Conservation (phyloP, 2,113 vertebrate species). For the Azemiops feae region DNA sequence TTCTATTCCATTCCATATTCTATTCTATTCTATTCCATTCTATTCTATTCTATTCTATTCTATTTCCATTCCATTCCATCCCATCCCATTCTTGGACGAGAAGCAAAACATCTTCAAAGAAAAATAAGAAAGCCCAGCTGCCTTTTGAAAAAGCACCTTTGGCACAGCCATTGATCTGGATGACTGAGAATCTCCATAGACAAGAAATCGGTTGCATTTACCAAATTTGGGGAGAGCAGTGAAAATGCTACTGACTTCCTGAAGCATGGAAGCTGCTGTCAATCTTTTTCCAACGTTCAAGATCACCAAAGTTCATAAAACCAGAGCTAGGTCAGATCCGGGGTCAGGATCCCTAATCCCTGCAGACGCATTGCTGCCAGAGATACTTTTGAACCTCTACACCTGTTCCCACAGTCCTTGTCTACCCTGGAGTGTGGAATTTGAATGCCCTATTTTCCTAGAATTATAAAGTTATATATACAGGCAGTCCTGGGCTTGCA, state of each 20-base stretch:
- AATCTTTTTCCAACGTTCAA: background rate
- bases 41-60: too few species aligned
- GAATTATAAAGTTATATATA: background rate
- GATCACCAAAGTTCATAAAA: background rate
- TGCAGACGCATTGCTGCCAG: background rate
- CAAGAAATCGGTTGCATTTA: background rate
- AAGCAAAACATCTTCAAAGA: too few species aligned
- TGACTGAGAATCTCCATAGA: too few species aligned
- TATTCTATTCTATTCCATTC: too few species aligned
- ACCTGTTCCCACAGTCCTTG: background rate
- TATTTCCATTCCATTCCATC: too few species aligned
- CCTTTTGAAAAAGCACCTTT: too few species aligned
- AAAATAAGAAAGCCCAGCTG: too few species aligned
- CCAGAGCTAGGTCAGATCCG: background rate
- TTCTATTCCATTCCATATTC: too few species aligned
- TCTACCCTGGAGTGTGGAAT: background rate
- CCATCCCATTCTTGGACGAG: too few species aligned
- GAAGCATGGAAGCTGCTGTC: background rate
- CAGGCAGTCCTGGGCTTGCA: too few species aligned
- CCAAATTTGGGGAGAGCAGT: background rate
- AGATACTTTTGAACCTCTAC: background rate
- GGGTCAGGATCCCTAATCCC: background rate
- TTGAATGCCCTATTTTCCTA: background rate
- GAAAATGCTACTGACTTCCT: background rate
- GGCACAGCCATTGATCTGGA: too few species aligned